phyloP scores from a whole-genome alignment of 2,797 vertebrate genomes.

The Telmatherina bonti region DNA sequence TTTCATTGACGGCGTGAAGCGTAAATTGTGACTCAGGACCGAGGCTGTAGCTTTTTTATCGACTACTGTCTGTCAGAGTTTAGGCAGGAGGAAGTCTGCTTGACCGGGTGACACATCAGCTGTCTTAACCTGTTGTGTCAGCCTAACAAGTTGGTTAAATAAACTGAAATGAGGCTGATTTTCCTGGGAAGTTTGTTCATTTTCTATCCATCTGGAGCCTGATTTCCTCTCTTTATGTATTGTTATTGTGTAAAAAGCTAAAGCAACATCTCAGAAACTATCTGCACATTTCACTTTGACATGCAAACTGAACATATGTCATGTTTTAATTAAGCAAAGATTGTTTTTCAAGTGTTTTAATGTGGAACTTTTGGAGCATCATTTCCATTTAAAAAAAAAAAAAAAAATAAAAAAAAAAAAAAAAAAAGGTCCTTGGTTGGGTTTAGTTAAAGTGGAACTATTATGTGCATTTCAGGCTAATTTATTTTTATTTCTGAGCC shows the following conservation, averaged over 20 bases:
- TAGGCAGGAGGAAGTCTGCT: constrained; percentile 15
- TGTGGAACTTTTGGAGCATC: too few species aligned
- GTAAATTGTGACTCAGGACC: neutral
- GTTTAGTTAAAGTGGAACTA: too few species aligned
- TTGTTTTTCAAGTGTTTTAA: neutral
- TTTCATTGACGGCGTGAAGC: neutral
- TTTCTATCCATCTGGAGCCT: neutral
- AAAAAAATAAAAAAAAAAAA: too few species aligned
- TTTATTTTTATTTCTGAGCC: too few species aligned
- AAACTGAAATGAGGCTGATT: neutral
- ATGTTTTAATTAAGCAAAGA: neutral
- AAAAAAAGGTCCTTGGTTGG: too few species aligned
- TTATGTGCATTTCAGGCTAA: too few species aligned
- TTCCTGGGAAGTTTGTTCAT: neutral
- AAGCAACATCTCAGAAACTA: too few species aligned
- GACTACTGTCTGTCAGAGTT: constrained; percentile 48
- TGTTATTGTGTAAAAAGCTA: neutral
- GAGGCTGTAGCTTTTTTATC: constrained; percentile 28
- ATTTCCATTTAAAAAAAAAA: too few species aligned
- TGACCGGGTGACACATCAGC: constrained; percentile 29
- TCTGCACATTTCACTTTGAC: neutral
- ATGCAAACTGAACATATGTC: neutral
- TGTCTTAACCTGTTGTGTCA: constrained; percentile 7
- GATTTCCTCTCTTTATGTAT: neutral
- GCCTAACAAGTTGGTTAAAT: constrained; percentile 3